Percentiles rank a stretch among this genome's conserved stretches.
Conservation (phyloP, 2,113 vertebrate species). For the Microcebus murinus region DNA sequence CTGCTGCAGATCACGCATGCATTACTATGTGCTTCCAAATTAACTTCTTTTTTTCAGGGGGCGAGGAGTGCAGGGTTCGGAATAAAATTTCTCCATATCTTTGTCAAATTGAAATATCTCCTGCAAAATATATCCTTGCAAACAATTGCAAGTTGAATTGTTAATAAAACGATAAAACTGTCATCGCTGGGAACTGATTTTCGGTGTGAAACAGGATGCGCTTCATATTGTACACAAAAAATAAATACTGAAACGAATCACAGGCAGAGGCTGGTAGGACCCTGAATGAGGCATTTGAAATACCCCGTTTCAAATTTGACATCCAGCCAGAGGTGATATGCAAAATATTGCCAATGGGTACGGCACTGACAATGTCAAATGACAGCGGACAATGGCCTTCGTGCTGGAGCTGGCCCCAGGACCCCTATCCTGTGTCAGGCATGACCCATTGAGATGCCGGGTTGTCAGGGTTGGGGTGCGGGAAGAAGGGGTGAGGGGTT, state of each 20-base stretch:
- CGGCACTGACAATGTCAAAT: background rate
- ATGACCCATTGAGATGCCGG: background rate
- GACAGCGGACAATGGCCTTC: background rate
- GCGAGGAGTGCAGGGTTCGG: background rate
- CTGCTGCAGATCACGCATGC: background rate
- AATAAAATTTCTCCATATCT: background rate
- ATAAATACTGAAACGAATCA: background rate
- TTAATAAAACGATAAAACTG: background rate
- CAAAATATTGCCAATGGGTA: background rate
- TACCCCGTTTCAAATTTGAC: background rate
- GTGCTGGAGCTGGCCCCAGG: rapidly evolving
- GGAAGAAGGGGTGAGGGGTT: background rate
- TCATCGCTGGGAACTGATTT: background rate
- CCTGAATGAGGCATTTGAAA: rapidly evolving
- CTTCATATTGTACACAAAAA: background rate
- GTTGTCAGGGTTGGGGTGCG: rapidly evolving
- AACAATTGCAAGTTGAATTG: background rate
- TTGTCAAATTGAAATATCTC: background rate
- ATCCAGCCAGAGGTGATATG: background rate
- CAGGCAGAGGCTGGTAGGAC: background rate
- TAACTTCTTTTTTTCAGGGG: background rate
- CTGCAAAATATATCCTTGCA: background rate
- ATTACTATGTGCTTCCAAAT: background rate
- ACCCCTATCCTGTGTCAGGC: background rate
- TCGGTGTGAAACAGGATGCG: background rate